A percentile compares a stretch with the other conserved stretches of the same genome.
phyloP scores from a whole-genome alignment of 2,888 invertebrate species.

The Drosophila kambysellisi region DNA sequence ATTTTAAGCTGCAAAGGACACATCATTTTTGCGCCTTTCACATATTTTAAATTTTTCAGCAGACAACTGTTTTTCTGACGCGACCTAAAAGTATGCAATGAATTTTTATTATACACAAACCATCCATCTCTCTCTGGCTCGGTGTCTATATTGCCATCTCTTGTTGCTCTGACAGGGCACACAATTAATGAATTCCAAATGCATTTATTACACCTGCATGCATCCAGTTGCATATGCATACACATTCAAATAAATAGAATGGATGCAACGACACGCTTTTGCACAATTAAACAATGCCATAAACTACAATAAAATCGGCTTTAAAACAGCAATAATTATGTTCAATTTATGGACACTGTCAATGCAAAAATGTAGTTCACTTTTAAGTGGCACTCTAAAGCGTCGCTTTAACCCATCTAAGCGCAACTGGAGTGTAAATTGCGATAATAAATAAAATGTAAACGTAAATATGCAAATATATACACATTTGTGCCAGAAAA shows the following conservation, averaged over 20 bases:
- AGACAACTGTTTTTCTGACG: constrained; percentile 33
- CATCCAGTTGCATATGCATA: constrained; percentile 6
- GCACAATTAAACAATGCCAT: constrained; percentile 45
- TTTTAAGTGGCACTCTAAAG: constrained; percentile 1
- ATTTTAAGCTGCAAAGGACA: constrained; percentile 1
- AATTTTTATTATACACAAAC: constrained; percentile 28
- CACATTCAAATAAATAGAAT: background rate
- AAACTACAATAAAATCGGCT: constrained; percentile 46
- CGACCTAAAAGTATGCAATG: constrained; percentile 63
- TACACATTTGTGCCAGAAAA: constrained; percentile 10
- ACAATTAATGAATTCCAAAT: constrained; percentile 73
- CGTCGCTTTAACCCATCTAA: background rate
- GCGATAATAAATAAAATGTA: constrained; percentile 25
- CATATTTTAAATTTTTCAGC: constrained; percentile 24
- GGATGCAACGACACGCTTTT: constrained; percentile 10
- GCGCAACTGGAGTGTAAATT: constrained; percentile 34
- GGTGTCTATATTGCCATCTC: background rate
- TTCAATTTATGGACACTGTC: constrained; percentile 31
- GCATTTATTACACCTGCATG: constrained; percentile 75
- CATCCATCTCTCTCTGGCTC: background rate
- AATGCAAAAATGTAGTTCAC: constrained; percentile 11
- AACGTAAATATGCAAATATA: background rate
- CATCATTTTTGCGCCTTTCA: background rate
- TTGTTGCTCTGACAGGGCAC: constrained; percentile 13
- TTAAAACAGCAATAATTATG: constrained; percentile 53